Percentiles rank a stretch among this genome's conserved stretches.
Conservation (phyloP, 1,140 invertebrate species). For the Aphelinus certus region DNA sequence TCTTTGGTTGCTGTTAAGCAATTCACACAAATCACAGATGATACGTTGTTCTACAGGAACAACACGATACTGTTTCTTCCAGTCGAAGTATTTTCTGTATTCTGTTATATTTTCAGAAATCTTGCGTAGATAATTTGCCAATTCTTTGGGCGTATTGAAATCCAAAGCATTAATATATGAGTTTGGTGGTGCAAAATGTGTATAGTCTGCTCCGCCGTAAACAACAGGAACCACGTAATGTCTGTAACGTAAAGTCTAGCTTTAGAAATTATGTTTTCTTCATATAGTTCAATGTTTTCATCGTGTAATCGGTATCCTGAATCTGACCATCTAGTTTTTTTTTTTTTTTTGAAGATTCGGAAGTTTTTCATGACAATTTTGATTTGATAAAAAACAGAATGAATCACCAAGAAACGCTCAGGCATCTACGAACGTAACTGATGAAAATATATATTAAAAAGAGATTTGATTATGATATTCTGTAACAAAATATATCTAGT, state of each 20-base stretch:
- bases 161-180: conserved; percentile 73
- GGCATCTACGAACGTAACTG: no score
- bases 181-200: conserved; percentile 64
- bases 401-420: no score
- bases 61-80: conserved; percentile 62
- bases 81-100: conserved; percentile 67
- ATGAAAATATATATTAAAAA: no score
- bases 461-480: no score
- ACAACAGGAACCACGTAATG: conserved; percentile 67
- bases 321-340: no score
- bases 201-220: conserved; percentile 68
- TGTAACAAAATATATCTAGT: no score
- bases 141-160: conserved; percentile 62
- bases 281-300: no score
- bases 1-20: conserved; percentile 41
- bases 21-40: conserved; percentile 50
- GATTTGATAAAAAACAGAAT: no score
- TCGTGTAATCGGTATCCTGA: no score
- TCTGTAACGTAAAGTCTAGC: conserved; percentile 41
- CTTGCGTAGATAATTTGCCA: conserved; percentile 66
- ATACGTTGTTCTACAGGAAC: not conserved
- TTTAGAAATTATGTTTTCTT: not conserved
- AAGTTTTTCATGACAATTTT: no score
- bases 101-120: conserved; percentile 60
- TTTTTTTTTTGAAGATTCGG: no score